These are phyloP conservation scores for Chrysolina haemoptera DNA, from an alignment of 2,888 invertebrate species.

Conservation along the genomic window DNA sequence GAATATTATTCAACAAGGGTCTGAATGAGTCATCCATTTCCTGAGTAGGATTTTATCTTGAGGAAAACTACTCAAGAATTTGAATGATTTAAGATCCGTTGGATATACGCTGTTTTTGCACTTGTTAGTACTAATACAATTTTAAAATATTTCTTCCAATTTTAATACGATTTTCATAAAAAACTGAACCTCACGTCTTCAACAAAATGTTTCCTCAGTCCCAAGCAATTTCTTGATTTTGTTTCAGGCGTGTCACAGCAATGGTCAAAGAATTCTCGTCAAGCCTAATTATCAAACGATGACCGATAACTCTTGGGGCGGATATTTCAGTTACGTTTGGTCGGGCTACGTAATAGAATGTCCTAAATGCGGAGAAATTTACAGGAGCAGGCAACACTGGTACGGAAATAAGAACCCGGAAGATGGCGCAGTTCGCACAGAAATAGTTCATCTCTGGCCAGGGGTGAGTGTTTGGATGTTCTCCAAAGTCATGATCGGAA, in stretches of 20 bases:
- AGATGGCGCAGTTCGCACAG: slow-evolving; percentile 77
- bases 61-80: too few species aligned
- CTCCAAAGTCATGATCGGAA: too few species aligned
- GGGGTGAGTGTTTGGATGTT: slow-evolving; percentile 68
- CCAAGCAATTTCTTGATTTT: neutral
- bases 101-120: too few species aligned
- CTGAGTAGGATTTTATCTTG: too few species aligned
- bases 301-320: slow-evolving; percentile 75
- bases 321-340: slow-evolving; percentile 83
- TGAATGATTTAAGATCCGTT: too few species aligned
- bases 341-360: slow-evolving; percentile 86
- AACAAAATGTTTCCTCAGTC: too few species aligned
- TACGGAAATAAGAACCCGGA: slow-evolving; percentile 85
- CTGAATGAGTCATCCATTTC: too few species aligned
- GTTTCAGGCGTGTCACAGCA: slow-evolving; percentile 65
- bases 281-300: slow-evolving; percentile 71
- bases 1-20: too few species aligned
- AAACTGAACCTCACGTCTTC: too few species aligned
- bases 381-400: slow-evolving; percentile 84
- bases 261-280: slow-evolving; percentile 73
- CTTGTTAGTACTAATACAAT: too few species aligned
- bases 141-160: too few species aligned
- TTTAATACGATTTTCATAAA: too few species aligned
- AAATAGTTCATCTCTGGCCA: slow-evolving; percentile 81
- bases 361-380: slow-evolving; percentile 81